Evolutionary conservation across 2,113 vertebrate genomes (phyloP).

Genomic region (Psilopsiagon aurifrons): DNA sequence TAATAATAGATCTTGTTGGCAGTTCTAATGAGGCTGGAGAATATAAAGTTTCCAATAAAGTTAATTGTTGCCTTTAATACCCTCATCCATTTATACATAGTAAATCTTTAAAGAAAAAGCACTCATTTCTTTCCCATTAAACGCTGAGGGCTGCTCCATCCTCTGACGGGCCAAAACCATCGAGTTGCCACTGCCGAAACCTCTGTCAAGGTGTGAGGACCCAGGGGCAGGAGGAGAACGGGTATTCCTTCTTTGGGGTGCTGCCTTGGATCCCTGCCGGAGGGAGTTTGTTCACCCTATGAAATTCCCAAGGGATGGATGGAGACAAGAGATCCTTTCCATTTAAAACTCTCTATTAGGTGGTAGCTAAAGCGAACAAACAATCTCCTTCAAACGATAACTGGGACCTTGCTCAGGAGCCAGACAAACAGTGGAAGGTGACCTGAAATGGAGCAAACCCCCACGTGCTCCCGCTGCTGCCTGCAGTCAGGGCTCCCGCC

Average conservation of each 20-base stretch:
- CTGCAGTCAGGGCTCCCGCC: background rate
- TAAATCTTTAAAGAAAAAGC: conserved; percentile 79
- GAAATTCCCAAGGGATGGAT: background rate
- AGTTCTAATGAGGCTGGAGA: conserved; percentile 83
- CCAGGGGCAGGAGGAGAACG: background rate
- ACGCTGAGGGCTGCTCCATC: background rate
- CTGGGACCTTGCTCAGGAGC: background rate
- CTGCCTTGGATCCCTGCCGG: background rate
- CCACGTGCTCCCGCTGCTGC: accelerated
- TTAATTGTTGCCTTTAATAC: conserved; percentile 86
- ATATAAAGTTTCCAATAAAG: conserved; percentile 85
- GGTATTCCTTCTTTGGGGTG: background rate
- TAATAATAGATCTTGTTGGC: conserved; percentile 85
- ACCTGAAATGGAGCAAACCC: accelerated
- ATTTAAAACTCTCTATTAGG: background rate
- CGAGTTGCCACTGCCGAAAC: accelerated
- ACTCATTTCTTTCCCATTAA: conserved; percentile 62
- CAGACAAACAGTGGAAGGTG: accelerated
- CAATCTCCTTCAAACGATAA: accelerated
- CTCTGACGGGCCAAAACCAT: background rate
- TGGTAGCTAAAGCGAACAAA: background rate
- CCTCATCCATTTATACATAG: conserved; percentile 79
- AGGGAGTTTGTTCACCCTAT: background rate
- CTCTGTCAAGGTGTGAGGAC: accelerated
- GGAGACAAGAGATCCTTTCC: background rate